These are phyloP conservation scores for Mustelus asterias DNA, from an alignment of 2,113 vertebrate genomes.

Conservation along the genomic window DNA sequence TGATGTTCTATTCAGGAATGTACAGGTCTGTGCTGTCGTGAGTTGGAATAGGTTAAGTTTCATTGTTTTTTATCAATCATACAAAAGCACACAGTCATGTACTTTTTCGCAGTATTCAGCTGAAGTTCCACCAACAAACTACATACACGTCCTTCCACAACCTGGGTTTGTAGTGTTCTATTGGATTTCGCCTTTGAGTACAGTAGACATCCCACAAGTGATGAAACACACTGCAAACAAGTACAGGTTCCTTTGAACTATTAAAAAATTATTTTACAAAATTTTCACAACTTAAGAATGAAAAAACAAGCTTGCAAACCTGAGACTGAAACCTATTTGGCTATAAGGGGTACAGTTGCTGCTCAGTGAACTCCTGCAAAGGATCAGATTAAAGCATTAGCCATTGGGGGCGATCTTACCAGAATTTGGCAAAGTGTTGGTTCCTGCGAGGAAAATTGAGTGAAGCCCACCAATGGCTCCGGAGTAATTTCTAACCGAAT, in stretches of 20 bases:
- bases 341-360: no score
- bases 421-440: no score
- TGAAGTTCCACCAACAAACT: neutral
- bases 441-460: no score
- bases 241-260: neutral
- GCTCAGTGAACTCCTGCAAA: neutral
- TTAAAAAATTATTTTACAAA: neutral
- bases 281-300: neutral
- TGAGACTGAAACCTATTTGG: neutral
- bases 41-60: neutral
- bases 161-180: neutral
- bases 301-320: neutral
- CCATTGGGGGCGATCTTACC: no score
- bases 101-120: no score
- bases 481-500: no score
- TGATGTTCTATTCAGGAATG: neutral
- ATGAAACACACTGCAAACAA: neutral
- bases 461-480: no score
- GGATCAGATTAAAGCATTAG: neutral
- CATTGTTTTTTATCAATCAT: neutral
- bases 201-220: neutral
- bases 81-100: neutral
- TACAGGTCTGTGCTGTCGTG: neutral
- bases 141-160: neutral
- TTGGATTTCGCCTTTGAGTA: neutral